phyloP scores from a whole-genome alignment of 2,797 vertebrate species.

The Stomatorhinus walkeri region DNA sequence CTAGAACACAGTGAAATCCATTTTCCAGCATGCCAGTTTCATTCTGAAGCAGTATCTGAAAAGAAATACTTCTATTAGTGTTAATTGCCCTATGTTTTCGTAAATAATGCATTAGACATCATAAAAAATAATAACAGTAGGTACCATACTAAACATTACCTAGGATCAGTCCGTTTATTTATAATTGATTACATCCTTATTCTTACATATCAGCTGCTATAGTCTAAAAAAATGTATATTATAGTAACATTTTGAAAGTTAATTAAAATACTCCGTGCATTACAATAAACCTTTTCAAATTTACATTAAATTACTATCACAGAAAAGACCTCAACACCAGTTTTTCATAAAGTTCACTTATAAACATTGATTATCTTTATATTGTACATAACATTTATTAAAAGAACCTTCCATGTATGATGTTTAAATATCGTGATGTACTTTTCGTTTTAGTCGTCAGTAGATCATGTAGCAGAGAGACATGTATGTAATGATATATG shows the following conservation, averaged over 20 bases:
- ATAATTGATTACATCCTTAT: neutral
- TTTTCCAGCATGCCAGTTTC: neutral
- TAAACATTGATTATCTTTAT: neutral
- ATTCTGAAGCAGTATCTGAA: neutral
- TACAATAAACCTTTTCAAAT: neutral
- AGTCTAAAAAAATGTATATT: neutral
- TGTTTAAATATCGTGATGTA: neutral
- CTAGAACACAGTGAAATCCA: neutral
- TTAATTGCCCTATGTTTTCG: neutral
- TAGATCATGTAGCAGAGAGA: neutral
- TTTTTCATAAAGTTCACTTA: neutral
- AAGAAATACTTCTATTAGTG: neutral
- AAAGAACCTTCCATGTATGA: neutral
- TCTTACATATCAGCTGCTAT: neutral
- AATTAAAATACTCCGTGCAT: neutral
- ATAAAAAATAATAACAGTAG: neutral
- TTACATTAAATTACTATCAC: neutral
- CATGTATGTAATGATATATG: neutral
- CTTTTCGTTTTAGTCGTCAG: neutral
- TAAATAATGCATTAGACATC: neutral
- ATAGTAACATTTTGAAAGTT: neutral
- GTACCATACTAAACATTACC: neutral
- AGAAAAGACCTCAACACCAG: neutral
- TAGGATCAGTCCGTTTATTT: neutral
- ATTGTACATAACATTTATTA: neutral